Conservation (phyloP, 64 coral and sea anemone species). For the Trachythela sp. region DNA sequence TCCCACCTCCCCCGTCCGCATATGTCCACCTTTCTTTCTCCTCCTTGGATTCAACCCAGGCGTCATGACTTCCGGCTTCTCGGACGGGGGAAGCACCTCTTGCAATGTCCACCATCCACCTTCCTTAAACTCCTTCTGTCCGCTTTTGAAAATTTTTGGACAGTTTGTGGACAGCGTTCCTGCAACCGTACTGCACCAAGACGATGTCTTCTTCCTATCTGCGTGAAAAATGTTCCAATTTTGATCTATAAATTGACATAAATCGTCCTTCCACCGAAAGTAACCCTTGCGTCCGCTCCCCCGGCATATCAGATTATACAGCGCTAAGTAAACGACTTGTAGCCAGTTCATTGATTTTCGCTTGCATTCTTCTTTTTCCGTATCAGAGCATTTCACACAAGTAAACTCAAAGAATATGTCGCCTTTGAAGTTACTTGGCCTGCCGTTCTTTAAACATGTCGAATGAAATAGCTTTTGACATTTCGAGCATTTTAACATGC, state of each 20-base stretch:
- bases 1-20: neutral
- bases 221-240: neutral
- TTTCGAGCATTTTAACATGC: neutral
- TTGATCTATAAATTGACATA: neutral
- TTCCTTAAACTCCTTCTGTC: conserved; percentile 6
- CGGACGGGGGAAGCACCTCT: neutral
- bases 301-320: neutral
- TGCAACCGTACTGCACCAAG: neutral
- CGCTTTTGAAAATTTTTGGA: conserved; percentile 7
- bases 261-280: conserved; percentile 5
- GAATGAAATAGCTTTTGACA: neutral
- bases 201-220: neutral
- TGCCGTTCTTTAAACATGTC: neutral
- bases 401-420: conserved; percentile 13
- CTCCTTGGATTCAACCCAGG: neutral
- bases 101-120: conserved; percentile 14
- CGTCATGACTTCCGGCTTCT: neutral
- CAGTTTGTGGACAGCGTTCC: conserved; percentile 11
- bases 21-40: neutral
- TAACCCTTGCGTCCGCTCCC: neutral
- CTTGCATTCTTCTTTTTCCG: neutral
- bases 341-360: conserved; percentile 3
- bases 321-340: neutral
- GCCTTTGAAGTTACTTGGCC: conserved; percentile 10
- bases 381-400: neutral